Base-by-base conservation (phyloP, 2,888 invertebrate species). In the Oligia strigilis region DNA sequence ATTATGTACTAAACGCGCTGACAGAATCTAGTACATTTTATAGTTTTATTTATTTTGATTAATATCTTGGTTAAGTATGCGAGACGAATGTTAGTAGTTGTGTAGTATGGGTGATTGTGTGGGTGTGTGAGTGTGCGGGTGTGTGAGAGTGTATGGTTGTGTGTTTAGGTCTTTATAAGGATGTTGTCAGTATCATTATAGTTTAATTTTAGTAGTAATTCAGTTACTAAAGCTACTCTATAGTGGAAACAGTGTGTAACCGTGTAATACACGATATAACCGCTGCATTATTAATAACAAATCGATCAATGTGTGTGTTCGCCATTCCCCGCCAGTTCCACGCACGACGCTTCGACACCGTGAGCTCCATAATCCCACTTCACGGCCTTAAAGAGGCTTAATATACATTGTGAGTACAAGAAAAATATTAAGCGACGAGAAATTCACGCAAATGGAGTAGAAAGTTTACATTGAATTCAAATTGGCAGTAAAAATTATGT, bases 371-470 rank as follows among this genome's bases (percentile, higher is more conserved):
- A 77, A 87, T 87, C 81, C 66, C 70, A 80, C 70, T 80, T 78
- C 72, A 87, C 74, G 75, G 78, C 75, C 64, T 72, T 84, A 79
- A 81, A 76, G 70, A 65, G 65, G 69, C 79, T 83, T 81, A 65
- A 46, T 81, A 77, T 76, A 72, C 86, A 82, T 84, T 87, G 76
- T 77, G 70, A 78, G 79, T 72, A 81, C 81, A 79, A 81, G 78
- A 81, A 80, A 83, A 81, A 87, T 78, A 80, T 78, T 36, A 80
- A 75, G 66, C 67, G 76, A 70, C 43, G 79, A 72, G 65, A 78
- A 72, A 78, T 58, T 77, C 70, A 66, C 46, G 70, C 36, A 71
- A 83, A 76, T 40, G 76, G 65, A 77, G 66, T 62, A 43, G 55
- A 74, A 85, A 85, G 58, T 80, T 79, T 76, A 76, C 72, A 78